phyloP scores from a whole-genome alignment of 2,113 vertebrate species.

The Thinocorus orbignyianus region DNA sequence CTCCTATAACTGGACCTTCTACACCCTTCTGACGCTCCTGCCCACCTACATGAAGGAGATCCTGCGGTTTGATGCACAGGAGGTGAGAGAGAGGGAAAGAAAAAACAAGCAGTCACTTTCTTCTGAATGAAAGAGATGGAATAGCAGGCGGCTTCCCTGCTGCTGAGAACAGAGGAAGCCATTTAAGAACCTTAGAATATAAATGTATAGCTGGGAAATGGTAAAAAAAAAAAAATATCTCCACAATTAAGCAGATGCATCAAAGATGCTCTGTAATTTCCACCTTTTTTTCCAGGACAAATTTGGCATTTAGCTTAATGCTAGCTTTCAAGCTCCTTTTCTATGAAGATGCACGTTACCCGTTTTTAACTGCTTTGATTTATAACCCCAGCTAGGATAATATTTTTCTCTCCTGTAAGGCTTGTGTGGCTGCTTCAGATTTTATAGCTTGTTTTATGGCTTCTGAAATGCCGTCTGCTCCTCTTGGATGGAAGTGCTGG shows the following conservation, averaged over 20 bases:
- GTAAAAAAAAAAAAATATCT: not conserved
- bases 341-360: not conserved
- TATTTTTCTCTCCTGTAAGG: not conserved
- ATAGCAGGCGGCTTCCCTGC: not conserved
- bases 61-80: constrained; percentile 90
- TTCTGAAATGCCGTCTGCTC: not conserved
- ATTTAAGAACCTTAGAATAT: not conserved
- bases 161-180: not conserved
- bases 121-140: not conserved
- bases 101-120: not conserved
- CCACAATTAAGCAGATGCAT: not conserved
- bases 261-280: not conserved
- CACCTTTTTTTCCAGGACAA: not conserved
- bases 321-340: not conserved
- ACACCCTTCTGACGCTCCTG: constrained; percentile 92
- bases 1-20: constrained; percentile 98
- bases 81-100: constrained; percentile 76
- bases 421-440: not conserved
- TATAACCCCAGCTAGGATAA: not conserved
- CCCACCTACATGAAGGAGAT: constrained; percentile 96
- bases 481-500: not conserved
- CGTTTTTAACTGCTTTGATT: not conserved
- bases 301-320: not conserved
- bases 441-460: not conserved
- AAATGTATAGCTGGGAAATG: not conserved